Percentiles rank a stretch among this genome's conserved stretches.
Evolutionary conservation across 2,888 invertebrate species (phyloP).

Genomic region (Drosophila bunnanda): DNA sequence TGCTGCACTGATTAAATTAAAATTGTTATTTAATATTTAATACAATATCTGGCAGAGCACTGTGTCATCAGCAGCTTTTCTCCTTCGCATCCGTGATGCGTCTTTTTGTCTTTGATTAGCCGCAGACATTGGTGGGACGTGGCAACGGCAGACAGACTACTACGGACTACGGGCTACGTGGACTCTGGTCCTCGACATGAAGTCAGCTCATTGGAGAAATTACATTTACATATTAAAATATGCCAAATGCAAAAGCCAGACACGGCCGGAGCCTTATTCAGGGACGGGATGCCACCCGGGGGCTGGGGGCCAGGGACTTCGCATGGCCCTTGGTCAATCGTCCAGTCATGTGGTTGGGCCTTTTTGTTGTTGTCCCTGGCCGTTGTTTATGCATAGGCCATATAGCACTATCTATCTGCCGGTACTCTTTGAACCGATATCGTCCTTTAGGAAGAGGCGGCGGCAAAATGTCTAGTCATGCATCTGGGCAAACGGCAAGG

Average conservation of each 20-base stretch:
- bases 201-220: constrained; percentile 76
- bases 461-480: constrained; percentile 68
- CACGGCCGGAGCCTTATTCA: constrained; percentile 26
- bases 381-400: constrained; percentile 67
- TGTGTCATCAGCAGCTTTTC: constrained; percentile 28
- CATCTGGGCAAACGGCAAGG: constrained; percentile 39
- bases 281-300: constrained; percentile 15
- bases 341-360: constrained; percentile 60
- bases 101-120: constrained; percentile 76
- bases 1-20: background rate
- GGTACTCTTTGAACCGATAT: constrained; percentile 30
- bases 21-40: background rate
- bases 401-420: constrained; percentile 26
- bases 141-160: constrained; percentile 8
- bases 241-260: constrained; percentile 61
- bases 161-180: background rate
- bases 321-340: constrained; percentile 69
- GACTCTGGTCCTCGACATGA: constrained; percentile 23
- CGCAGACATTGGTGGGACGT: constrained; percentile 44
- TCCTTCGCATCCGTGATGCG: constrained; percentile 27
- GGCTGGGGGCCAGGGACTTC: constrained; percentile 19
- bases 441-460: constrained; percentile 57
- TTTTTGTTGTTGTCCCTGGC: constrained; percentile 60
- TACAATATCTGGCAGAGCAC: constrained; percentile 8
- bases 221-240: constrained; percentile 80